Conservation (phyloP, 2,888 invertebrate genomes). For the Hofmannophila pseudospretella region DNA sequence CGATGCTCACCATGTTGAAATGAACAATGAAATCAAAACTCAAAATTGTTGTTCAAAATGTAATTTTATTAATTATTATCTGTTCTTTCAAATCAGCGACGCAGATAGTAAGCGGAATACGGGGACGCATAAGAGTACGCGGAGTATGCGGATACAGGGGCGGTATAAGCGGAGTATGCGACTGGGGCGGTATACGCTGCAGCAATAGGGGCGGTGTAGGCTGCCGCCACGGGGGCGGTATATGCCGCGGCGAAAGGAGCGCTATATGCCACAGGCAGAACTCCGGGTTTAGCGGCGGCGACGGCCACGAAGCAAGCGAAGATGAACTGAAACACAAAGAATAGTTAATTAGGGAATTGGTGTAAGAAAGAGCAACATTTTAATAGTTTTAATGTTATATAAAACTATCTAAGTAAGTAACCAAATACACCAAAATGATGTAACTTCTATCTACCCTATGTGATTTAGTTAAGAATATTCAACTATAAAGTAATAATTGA, state of each 20-base stretch:
- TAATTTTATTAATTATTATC: not conserved
- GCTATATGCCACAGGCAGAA: conserved; percentile 14
- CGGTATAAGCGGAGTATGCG: conserved; percentile 31
- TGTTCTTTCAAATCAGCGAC: conserved; percentile 18
- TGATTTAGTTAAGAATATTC: no score
- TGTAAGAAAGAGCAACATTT: not conserved
- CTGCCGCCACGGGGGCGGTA: conserved; percentile 29
- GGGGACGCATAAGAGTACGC: conserved; percentile 35
- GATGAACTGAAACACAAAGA: conserved; percentile 40
- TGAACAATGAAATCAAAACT: no score
- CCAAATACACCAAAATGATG: no score
- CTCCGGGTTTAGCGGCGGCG: conserved; percentile 36
- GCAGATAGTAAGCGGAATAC: conserved; percentile 35
- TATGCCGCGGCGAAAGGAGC: conserved; percentile 9
- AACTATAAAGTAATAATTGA: no score
- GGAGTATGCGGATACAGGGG: conserved; percentile 41
- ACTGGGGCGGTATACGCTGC: conserved; percentile 37
- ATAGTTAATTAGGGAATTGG: conserved; percentile 31
- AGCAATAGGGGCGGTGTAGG: conserved; percentile 38
- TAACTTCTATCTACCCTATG: no score
- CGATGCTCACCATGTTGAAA: no score
- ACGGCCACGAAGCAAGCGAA: conserved; percentile 50
- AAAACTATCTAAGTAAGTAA: no score
- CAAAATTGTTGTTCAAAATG: not conserved
- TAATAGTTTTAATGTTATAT: no score